These are phyloP conservation scores for Rhorus exstirpatorius DNA, from an alignment of 2,888 invertebrate genomes.

Conservation along the genomic window DNA sequence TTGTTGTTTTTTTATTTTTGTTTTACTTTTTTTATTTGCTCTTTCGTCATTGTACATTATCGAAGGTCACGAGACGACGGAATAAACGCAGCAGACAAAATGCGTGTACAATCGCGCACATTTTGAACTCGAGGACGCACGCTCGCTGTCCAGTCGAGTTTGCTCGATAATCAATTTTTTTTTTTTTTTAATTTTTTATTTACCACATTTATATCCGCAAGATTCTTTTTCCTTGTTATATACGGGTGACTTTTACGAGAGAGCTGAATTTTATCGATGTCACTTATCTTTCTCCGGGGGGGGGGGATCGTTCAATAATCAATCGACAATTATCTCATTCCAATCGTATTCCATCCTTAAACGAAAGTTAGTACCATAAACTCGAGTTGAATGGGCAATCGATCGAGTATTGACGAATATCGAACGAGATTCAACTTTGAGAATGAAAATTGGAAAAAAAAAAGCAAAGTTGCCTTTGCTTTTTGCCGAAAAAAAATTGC, in stretches of 20 bases:
- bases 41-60: slow-evolving; percentile 27
- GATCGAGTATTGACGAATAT: too few species aligned
- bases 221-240: neutral
- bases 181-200: neutral
- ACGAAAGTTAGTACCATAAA: too few species aligned
- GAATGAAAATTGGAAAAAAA: too few species aligned
- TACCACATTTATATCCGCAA: neutral
- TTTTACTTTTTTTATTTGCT: slow-evolving; percentile 5
- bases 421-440: too few species aligned
- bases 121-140: slow-evolving; percentile 52
- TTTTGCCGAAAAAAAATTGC: too few species aligned
- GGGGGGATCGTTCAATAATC: slow-evolving; percentile 4
- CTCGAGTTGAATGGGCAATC: too few species aligned
- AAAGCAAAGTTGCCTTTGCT: too few species aligned
- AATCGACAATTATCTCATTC: too few species aligned
- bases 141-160: slow-evolving; percentile 36
- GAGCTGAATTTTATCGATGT: slow-evolving; percentile 18
- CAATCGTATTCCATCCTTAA: too few species aligned
- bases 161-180: slow-evolving; percentile 10
- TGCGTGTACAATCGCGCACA: slow-evolving; percentile 37
- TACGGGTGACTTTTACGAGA: neutral
- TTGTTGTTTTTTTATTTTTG: slow-evolving; percentile 17
- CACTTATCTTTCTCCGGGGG: slow-evolving; percentile 4
- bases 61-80: slow-evolving; percentile 48
- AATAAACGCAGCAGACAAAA: slow-evolving; percentile 38